phyloP scores from a whole-genome alignment of 2,888 invertebrate genomes.

The Tachina lurida region DNA sequence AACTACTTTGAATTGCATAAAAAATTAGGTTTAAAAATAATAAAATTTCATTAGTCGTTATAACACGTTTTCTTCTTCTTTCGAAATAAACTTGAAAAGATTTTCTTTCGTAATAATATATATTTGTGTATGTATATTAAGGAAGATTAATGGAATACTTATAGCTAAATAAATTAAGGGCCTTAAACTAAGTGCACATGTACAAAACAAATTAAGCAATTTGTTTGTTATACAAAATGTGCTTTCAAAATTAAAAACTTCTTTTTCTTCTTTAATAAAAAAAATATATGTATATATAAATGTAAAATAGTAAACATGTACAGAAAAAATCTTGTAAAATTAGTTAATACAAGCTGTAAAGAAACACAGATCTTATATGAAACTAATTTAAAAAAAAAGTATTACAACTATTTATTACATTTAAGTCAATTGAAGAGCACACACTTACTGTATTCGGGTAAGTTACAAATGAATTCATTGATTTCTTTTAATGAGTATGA shows the following conservation, averaged over 20 bases:
- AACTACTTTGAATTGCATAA: too few relatives aligned
- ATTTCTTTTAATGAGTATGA: slow-evolving; percentile 5
- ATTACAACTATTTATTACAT: slow-evolving; percentile 12
- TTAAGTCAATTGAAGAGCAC: slow-evolving; percentile 41
- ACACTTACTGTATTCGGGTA: slow-evolving; percentile 26
- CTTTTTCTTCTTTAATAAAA: background rate
- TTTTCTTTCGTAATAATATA: background rate
- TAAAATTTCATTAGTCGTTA: background rate
- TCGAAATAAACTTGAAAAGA: slow-evolving; percentile 30
- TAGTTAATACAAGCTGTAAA: slow-evolving; percentile 23
- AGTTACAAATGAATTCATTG: slow-evolving; percentile 40
- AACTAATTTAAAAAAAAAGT: slow-evolving; percentile 16
- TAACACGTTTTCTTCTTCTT: background rate
- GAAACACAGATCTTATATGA: slow-evolving; percentile 30
- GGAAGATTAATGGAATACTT: slow-evolving; percentile 57
- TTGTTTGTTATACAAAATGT: slow-evolving; percentile 41
- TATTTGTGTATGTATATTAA: background rate
- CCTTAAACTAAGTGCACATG: slow-evolving; percentile 52
- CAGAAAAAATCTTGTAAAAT: slow-evolving; percentile 22
- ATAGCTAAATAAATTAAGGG: slow-evolving; percentile 4
- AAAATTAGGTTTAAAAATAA: too few relatives aligned
- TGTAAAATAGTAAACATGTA: background rate
- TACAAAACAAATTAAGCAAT: slow-evolving; percentile 49
- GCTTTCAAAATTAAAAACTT: slow-evolving; percentile 6
- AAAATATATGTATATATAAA: background rate